Base-by-base conservation (phyloP, 37 sponge, comb jelly and placozoan genomes). In the Crambe crambe region DNA sequence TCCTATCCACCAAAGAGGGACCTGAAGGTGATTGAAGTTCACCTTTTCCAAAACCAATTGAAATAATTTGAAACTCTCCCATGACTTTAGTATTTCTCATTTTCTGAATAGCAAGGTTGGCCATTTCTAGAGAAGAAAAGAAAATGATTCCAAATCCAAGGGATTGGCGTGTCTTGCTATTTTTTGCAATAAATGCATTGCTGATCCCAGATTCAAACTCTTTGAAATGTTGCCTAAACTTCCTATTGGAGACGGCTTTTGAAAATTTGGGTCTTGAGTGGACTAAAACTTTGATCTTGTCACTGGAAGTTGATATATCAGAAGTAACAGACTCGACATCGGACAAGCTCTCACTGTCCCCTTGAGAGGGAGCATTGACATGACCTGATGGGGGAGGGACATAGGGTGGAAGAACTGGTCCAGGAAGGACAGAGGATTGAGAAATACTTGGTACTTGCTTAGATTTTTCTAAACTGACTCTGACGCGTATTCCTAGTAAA, bases 101-200 rank as follows among this genome's bases (percentile, higher is more conserved):
- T 3, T 35, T 68, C 18, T 58, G 31, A 20, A 84, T 70, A 20
- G 85, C 85, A 38, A 15, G 25, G 21, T 84, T 68, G 27, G 85
- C 85, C 17, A 70, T 43, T 22, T n/a, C 31, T 27, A 27, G 26
- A 27, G 68, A 59, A 37, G 74, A 66, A 58, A 82, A 82, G 38
- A 30, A 60, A 25, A 74, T 54, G 20, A 82, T 37, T 9, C 75
- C 83, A 82, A 64, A 82, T 6, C 83, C 83, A 61, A 58, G 70
- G 37, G 82, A 42, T 3, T 72, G n/a, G 29, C 39, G 25, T 26
- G 73, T 81, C 23, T 73, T 29, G 27, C 25, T 37, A 37, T 82
- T 39, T 21, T 35, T 62, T 18, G 64, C 44, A 4, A 83, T 40
- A 54, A 30, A n/a, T 31, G 58, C 84, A 75, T 38, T 69, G 2